Base-by-base conservation (phyloP, 1,140 invertebrate species). In the Euborellia annulipes region DNA sequence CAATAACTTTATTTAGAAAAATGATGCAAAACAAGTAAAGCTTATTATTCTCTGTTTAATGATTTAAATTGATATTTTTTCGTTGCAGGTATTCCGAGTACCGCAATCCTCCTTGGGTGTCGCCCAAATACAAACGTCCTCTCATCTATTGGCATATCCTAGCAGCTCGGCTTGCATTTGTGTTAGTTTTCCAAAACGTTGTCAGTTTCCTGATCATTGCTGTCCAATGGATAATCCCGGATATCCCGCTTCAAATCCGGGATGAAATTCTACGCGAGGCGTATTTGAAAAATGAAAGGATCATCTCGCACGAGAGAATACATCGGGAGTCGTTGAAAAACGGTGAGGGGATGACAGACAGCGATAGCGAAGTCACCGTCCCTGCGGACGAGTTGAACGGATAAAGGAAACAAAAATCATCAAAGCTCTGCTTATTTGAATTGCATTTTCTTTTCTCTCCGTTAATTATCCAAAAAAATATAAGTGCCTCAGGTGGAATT, bases 181-280 rank as follows among this genome's bases (percentile, higher is more conserved):
- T 96, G 22, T 84, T 96, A 4, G 68, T 93, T 2, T 97, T 96
- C 69, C 88, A 88, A 82, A 88, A 91, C 67, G 66, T 86, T 32
- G 85, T 92, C 23, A 80, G 82, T 6, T 58, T 89, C 19, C 75
- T 86, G 14, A 85, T 86, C 63, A 85, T 86, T 58, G 62, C 86
- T 21, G 76, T 92, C 2, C 73, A 78, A 47, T 90, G 84, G 83
- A 70, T 84, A 46, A 87, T 93, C 45, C 88, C 88, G 4, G 87
- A 92, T 61, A 78, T 88, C 61, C 82, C 85, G 2, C 69, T 71
- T 19, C 70, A 78, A 47, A 67, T 93, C 34, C 67, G 72, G 16
- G 79, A 87, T 58, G 73, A 80, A 61, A 90, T 91, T 54, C 71
- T 85, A 18, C 71, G 85, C 49, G 88, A 92, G 64, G 76, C 79